A percentile compares a stretch with the other conserved stretches of the same genome.
phyloP scores from a whole-genome alignment of 1,140 invertebrate species.

The Chelonus insularis region DNA sequence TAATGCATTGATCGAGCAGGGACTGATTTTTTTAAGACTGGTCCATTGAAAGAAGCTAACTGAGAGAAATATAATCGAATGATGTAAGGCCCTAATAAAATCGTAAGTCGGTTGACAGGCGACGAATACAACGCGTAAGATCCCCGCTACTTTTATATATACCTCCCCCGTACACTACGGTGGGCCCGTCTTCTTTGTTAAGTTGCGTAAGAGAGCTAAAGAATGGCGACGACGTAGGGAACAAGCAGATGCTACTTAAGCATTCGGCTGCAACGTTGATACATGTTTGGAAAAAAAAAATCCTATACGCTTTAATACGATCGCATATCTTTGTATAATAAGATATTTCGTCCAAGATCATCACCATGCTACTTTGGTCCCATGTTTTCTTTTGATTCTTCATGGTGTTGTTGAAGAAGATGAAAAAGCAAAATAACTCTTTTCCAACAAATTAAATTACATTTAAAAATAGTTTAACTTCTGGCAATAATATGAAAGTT shows the following conservation, averaged over 20 bases:
- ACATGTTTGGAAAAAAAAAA: conserved; percentile 34
- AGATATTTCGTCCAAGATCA: background rate
- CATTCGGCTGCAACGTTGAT: conserved; percentile 42
- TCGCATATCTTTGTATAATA: conserved; percentile 31
- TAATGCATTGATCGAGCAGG: background rate
- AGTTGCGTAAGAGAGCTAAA: conserved; percentile 41
- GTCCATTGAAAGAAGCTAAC: background rate
- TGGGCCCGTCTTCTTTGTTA: conserved; percentile 43
- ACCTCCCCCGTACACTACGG: conserved; percentile 49
- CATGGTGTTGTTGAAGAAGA: no score
- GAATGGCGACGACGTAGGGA: conserved; percentile 45
- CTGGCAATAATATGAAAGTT: conserved; percentile 2
- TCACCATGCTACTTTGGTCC: background rate
- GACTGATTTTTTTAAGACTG: background rate
- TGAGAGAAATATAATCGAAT: conserved; percentile 50
- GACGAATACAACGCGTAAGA: conserved; percentile 32
- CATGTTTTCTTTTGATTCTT: background rate
- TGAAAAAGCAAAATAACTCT: no score
- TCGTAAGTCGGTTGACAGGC: conserved; percentile 57
- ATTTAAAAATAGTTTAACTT: conserved; percentile 8
- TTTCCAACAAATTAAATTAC: no score
- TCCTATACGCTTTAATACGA: conserved; percentile 47
- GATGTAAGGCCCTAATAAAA: conserved; percentile 59
- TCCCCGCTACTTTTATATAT: background rate
- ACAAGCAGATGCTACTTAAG: conserved; percentile 52